A percentile compares a stretch with the other conserved stretches of the same genome.
These are phyloP conservation scores for Beris morrisii DNA, from an alignment of 2,888 invertebrate species.

Conservation along the genomic window DNA sequence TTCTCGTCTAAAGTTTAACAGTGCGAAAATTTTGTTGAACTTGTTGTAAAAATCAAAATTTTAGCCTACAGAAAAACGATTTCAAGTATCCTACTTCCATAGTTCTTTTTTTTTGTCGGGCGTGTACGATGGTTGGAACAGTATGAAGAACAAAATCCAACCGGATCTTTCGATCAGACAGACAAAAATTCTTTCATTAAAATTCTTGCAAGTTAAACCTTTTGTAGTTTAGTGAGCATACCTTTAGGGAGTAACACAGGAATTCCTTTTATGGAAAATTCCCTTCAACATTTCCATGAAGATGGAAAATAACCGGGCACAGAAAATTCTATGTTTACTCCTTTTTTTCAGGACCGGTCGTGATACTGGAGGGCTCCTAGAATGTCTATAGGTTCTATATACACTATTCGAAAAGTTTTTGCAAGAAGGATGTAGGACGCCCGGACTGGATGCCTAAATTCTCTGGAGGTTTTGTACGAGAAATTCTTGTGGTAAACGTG, in stretches of 20 bases:
- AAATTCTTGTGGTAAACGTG: constrained; percentile 33
- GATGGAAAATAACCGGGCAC: constrained; percentile 11
- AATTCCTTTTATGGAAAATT: constrained; percentile 33
- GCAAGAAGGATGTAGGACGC: constrained; percentile 1
- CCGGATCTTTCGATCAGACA: constrained; percentile 14
- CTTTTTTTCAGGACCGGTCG: constrained; percentile 10
- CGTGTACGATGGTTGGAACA: no score
- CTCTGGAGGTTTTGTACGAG: constrained; percentile 24
- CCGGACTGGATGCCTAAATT: constrained; percentile 18
- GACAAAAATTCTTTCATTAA: constrained; percentile 33
- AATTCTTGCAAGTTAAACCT: constrained; percentile 34
- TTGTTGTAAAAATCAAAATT: no score
- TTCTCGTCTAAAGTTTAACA: no score
- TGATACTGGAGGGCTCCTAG: not conserved
- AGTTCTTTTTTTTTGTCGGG: no score
- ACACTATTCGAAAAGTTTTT: no score
- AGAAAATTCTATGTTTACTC: constrained; percentile 10
- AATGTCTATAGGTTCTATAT: no score
- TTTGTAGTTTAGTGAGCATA: constrained; percentile 33
- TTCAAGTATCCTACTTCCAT: no score
- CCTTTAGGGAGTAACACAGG: constrained; percentile 29
- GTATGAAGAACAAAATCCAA: no score
- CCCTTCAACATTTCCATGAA: constrained; percentile 24
- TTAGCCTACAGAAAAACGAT: no score
- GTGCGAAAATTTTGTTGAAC: no score